These are phyloP conservation scores for Spicauda simplicius DNA, from an alignment of 2,888 invertebrate genomes.

Conservation along the genomic window DNA sequence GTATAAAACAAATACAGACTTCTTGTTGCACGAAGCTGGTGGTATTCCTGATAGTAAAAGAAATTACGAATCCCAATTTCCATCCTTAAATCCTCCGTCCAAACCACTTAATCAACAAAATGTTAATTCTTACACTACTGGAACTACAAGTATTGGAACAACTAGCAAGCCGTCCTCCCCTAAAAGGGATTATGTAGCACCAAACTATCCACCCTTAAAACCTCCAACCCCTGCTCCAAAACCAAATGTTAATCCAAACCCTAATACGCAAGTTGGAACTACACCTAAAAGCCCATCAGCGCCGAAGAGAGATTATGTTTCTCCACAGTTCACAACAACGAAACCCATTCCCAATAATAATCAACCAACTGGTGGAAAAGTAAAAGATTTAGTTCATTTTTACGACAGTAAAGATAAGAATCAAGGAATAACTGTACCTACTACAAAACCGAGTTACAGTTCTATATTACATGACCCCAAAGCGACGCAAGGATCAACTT, in stretches of 20 bases:
- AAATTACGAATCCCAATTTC: slow-evolving; percentile 57
- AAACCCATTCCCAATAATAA: slow-evolving; percentile 46
- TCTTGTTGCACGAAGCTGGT: slow-evolving; percentile 71
- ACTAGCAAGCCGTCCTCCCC: slow-evolving; percentile 43
- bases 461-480: slow-evolving; percentile 59
- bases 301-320: slow-evolving; percentile 66
- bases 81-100: slow-evolving; percentile 46
- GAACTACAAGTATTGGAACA: slow-evolving; percentile 33
- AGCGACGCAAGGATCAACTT: slow-evolving; percentile 36
- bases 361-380: slow-evolving; percentile 58
- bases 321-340: slow-evolving; percentile 57
- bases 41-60: slow-evolving; percentile 53
- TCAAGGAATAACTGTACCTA: slow-evolving; percentile 51
- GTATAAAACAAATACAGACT: slow-evolving; percentile 67
- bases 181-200: slow-evolving; percentile 61
- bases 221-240: slow-evolving; percentile 4
- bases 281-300: slow-evolving; percentile 42
- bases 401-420: slow-evolving; percentile 60
- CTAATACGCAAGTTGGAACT: slow-evolving; percentile 7
- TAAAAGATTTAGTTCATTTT: slow-evolving; percentile 72
- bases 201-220: slow-evolving; percentile 48
- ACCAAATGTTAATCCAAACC: slow-evolving; percentile 1
- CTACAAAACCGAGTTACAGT: slow-evolving; percentile 66
- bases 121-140: slow-evolving; percentile 13
- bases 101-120: slow-evolving; percentile 30